phyloP scores from a whole-genome alignment of 2,797 vertebrate species.

The Orientallactaga sibirica region DNA sequence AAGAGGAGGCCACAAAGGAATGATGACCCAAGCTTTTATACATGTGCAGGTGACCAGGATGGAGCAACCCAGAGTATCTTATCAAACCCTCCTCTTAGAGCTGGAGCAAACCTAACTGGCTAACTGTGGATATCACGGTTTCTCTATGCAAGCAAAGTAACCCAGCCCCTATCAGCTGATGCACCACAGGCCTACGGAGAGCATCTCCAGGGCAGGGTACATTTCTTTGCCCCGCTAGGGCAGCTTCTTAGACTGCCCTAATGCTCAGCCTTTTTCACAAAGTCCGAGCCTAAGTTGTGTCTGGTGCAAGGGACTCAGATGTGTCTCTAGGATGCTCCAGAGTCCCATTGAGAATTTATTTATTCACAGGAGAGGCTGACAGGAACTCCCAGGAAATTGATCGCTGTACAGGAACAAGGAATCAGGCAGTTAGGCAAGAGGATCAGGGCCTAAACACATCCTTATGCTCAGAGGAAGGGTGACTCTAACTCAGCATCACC shows the following conservation, averaged over 20 bases:
- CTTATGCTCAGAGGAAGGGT: slow-evolving; percentile 37
- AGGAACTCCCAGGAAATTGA: slow-evolving; percentile 14
- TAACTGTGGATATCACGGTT: background rate
- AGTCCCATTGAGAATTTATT: background rate
- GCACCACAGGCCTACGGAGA: background rate
- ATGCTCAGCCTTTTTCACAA: background rate
- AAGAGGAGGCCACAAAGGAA: background rate
- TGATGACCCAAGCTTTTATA: background rate
- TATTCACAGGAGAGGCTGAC: background rate
- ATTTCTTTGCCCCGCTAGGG: background rate
- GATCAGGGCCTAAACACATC: background rate
- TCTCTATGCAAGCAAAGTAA: background rate
- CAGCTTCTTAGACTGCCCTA: background rate
- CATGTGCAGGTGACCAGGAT: background rate
- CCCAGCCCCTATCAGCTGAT: background rate
- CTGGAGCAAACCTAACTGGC: background rate
- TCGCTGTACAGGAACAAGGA: slow-evolving; percentile 17
- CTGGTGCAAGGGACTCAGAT: background rate
- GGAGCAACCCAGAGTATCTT: background rate
- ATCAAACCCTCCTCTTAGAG: background rate
- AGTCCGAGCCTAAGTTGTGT: background rate
- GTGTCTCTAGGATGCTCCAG: background rate
- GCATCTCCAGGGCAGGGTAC: background rate
- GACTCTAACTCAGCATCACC: background rate
- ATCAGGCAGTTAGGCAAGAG: background rate